Evolutionary conservation across 2,797 vertebrate species (phyloP).

Genomic region (Potorous gilbertii): DNA sequence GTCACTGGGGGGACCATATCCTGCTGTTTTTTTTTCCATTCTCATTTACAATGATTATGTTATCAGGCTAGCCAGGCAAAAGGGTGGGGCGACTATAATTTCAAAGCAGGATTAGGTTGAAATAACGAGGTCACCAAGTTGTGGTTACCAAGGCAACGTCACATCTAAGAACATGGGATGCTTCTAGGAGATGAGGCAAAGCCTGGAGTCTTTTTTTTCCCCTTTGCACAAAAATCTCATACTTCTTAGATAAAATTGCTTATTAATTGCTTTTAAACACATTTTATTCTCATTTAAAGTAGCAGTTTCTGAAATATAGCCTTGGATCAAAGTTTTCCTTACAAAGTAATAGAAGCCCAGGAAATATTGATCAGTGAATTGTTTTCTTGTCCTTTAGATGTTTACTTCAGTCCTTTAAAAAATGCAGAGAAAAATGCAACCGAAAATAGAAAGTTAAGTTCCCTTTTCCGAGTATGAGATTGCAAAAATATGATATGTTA

Average conservation of each 20-base stretch:
- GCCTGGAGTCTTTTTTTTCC: conserved; percentile 81
- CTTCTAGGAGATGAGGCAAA: conserved; percentile 91
- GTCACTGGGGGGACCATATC: conserved; percentile 84
- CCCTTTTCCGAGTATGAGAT: conserved; percentile 44
- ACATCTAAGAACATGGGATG: conserved; percentile 99
- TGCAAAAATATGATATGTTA: conserved; percentile 22
- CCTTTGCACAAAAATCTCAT: conserved; percentile 81
- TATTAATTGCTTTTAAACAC: conserved; percentile 83
- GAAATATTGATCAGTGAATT: conserved; percentile 22
- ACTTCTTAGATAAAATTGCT: conserved; percentile 83
- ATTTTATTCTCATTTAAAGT: conserved; percentile 59
- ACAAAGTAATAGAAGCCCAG: conserved; percentile 24
- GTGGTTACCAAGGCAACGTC: conserved; percentile 98
- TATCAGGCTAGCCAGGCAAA: conserved; percentile 99
- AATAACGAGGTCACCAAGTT: conserved; percentile 99
- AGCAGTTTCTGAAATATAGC: conserved; percentile 62
- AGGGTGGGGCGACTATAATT: conserved; percentile 99
- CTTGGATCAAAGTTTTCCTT: conserved; percentile 57
- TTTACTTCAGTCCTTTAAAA: conserved; percentile 53
- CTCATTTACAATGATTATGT: conserved; percentile 99
- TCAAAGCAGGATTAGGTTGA: conserved; percentile 99
- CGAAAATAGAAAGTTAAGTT: conserved; percentile 19
- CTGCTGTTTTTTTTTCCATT: conserved; percentile 88
- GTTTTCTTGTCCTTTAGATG: not conserved
- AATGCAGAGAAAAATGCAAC: conserved; percentile 1